Evolutionary conservation across 2,888 invertebrate species (phyloP).

Genomic region (Thalpophila matura): DNA sequence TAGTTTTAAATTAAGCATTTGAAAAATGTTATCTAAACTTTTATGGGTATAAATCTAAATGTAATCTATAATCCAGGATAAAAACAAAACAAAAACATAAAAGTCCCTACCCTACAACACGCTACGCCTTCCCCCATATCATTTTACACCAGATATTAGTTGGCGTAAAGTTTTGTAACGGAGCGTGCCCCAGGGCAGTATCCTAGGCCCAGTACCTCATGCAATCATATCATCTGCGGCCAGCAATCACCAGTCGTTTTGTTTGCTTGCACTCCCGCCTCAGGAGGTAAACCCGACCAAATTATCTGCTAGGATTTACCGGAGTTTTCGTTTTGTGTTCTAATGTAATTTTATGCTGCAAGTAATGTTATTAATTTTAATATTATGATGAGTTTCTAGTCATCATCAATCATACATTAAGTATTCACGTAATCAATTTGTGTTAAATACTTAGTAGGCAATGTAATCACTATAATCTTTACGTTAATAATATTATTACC

Average conservation of each 20-base stretch:
- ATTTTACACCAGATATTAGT: constrained; percentile 64
- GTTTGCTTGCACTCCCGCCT: constrained; percentile 79
- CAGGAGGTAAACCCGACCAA: constrained; percentile 71
- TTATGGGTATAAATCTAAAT: background rate
- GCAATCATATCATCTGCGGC: constrained; percentile 76
- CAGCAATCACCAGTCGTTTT: constrained; percentile 83
- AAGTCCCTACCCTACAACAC: constrained; percentile 14
- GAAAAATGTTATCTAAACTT: no score
- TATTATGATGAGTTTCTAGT: constrained; percentile 31
- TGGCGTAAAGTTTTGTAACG: constrained; percentile 66
- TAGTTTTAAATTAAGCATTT: no score
- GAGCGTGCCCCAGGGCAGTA: constrained; percentile 75
- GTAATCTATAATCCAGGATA: background rate
- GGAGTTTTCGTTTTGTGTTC: constrained; percentile 57
- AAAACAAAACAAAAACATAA: constrained; percentile 4
- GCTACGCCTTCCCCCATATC: constrained; percentile 48
- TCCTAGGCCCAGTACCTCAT: constrained; percentile 72
- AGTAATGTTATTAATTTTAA: constrained; percentile 52
- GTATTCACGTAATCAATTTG: constrained; percentile 18
- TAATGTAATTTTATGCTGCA: constrained; percentile 48
- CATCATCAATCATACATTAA: constrained; percentile 44
- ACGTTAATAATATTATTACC: constrained; percentile 31
- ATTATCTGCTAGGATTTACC: constrained; percentile 78
- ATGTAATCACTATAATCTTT: constrained; percentile 35
- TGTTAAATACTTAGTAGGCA: constrained; percentile 38